A percentile compares a stretch with the other conserved stretches of the same genome.
These are phyloP conservation scores for Iselma pallidipennis DNA, from an alignment of 2,888 invertebrate species.

Conservation along the genomic window DNA sequence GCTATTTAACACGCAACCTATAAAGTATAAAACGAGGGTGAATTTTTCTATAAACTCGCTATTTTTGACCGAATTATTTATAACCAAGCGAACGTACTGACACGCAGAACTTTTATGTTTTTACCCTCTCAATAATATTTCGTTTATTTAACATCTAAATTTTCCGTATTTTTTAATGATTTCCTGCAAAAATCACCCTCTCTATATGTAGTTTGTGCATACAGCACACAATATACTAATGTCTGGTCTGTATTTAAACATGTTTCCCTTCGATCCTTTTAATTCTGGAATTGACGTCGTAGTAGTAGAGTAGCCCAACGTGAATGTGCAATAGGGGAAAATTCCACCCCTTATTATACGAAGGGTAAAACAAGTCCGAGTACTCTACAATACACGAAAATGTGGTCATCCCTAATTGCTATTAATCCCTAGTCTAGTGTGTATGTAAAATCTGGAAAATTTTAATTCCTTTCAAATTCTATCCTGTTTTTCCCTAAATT, in stretches of 20 bases:
- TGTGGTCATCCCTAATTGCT: conserved; percentile 38
- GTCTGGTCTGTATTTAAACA: conserved; percentile 24
- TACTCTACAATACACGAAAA: conserved; percentile 27
- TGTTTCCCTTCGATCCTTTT: conserved; percentile 32
- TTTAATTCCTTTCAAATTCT: conserved; percentile 8
- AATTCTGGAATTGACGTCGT: conserved; percentile 31
- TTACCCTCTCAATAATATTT: no score
- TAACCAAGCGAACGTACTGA: background rate
- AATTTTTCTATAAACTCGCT: conserved; percentile 15
- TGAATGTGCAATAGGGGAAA: conserved; percentile 18
- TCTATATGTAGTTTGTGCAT: no score
- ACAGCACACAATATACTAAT: no score
- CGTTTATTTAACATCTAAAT: no score
- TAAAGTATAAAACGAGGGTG: conserved; percentile 17
- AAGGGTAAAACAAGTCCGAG: conserved; percentile 21
- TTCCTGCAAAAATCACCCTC: background rate
- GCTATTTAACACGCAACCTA: conserved; percentile 12
- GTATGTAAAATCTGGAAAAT: background rate
- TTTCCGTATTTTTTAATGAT: background rate
- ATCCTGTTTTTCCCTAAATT: no score
- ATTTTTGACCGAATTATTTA: conserved; percentile 14
- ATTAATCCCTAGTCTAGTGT: conserved; percentile 30
- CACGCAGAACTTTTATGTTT: no score
- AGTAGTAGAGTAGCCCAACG: background rate
- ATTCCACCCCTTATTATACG: conserved; percentile 16